Evolutionary conservation across 2,113 vertebrate genomes (phyloP).

Genomic region (Centrocercus urophasianus): DNA sequence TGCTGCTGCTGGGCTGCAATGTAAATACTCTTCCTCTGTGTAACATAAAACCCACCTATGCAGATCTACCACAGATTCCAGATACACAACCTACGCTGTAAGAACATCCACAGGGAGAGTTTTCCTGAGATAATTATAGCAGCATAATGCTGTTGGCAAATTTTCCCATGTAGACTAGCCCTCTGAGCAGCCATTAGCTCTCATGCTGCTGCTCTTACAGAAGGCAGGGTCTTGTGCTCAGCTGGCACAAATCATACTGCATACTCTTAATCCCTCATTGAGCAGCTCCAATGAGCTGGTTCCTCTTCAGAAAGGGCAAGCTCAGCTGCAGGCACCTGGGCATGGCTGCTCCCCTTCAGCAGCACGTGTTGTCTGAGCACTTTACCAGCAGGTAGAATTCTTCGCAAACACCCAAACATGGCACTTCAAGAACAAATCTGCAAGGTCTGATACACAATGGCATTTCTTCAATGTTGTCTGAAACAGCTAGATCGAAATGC

Average conservation of each 20-base stretch:
- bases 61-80: not conserved
- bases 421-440: not conserved
- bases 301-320: not conserved
- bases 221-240: not conserved
- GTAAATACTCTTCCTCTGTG: not conserved
- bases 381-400: not conserved
- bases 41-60: conserved; percentile 18
- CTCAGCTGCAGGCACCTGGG: not conserved
- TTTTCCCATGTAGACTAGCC: conserved; percentile 34
- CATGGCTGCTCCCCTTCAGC: not conserved
- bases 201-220: not conserved
- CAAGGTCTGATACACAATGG: not conserved
- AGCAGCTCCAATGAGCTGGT: not conserved
- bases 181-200: not conserved
- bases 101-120: not conserved
- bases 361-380: accelerated
- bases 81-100: not conserved
- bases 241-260: not conserved
- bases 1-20: conserved; percentile 17
- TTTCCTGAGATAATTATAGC: conserved; percentile 38
- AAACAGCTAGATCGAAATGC: not conserved
- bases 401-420: not conserved
- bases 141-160: not conserved
- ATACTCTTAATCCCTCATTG: not conserved
- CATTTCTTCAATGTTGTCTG: not conserved